These are phyloP conservation scores for Sciurus carolinensis DNA, from an alignment of 2,797 vertebrate genomes.

Conservation along the genomic window DNA sequence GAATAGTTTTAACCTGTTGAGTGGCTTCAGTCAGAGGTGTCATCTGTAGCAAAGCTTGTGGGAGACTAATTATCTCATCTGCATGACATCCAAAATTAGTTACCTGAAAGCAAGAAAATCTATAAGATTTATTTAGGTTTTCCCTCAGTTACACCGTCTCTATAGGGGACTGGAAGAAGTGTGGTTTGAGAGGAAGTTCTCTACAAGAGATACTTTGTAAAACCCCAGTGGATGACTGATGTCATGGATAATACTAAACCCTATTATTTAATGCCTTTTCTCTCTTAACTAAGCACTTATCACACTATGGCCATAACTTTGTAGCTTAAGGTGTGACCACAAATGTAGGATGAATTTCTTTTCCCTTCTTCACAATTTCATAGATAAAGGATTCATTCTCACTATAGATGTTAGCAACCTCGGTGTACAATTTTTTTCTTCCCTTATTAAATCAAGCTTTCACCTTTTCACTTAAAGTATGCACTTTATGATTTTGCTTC, in stretches of 20 bases:
- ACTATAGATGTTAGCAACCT: background rate
- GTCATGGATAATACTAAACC: no score
- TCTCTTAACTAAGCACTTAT: no score
- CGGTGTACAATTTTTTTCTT: background rate
- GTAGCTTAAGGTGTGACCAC: no score
- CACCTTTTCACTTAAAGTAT: background rate
- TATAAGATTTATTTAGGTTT: no score
- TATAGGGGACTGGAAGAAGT: background rate
- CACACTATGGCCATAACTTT: no score
- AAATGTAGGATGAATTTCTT: background rate
- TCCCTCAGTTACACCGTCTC: background rate
- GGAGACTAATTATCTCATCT: background rate
- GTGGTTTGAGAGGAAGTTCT: background rate
- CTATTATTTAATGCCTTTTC: background rate
- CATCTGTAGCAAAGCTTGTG: background rate
- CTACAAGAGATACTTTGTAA: background rate
- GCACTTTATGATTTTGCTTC: background rate
- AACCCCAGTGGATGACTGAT: background rate
- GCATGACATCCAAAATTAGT: background rate
- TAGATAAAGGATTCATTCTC: background rate
- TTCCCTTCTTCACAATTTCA: background rate
- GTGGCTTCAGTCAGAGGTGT: background rate
- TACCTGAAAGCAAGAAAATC: background rate
- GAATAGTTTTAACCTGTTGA: background rate
- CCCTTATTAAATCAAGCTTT: background rate